These are phyloP conservation scores for Sceloporus tristichus DNA, from an alignment of 2,113 vertebrate genomes.

Conservation along the genomic window DNA sequence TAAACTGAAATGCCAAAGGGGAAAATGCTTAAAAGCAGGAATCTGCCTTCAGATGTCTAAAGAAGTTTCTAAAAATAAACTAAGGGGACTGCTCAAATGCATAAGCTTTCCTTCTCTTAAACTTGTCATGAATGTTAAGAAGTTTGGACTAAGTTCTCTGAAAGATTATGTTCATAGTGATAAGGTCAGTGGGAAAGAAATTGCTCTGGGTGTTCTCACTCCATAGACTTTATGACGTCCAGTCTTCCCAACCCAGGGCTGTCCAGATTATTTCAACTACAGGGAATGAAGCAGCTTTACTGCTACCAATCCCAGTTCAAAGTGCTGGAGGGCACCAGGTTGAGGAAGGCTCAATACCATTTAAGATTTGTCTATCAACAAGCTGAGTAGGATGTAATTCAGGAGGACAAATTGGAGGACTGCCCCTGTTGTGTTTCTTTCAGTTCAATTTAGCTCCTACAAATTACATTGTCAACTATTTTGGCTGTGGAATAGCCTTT, in stretches of 20 bases:
- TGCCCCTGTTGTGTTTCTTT: background rate
- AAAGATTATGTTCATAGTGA: background rate
- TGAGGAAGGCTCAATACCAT: background rate
- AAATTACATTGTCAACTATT: background rate
- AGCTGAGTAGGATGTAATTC: background rate
- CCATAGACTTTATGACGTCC: background rate
- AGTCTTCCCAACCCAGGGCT: background rate
- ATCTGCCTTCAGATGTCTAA: slow-evolving; percentile 56
- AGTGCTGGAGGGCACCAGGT: background rate
- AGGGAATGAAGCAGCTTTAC: too few relatives aligned
- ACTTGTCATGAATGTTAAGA: background rate
- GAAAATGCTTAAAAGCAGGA: slow-evolving; percentile 64
- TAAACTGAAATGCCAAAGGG: slow-evolving; percentile 47
- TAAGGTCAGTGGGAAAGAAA: slow-evolving; percentile 15
- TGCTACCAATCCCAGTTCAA: too few relatives aligned
- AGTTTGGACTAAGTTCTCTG: background rate
- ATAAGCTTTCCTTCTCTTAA: background rate
- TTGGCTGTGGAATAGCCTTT: background rate
- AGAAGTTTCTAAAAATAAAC: slow-evolving; percentile 61
- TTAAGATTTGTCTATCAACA: background rate
- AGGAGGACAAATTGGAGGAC: background rate
- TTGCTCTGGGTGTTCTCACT: background rate
- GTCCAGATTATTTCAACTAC: background rate
- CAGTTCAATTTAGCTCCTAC: background rate
- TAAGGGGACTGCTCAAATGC: background rate